phyloP scores from a whole-genome alignment of 1,140 invertebrate species.

The Drosophila lowei region DNA sequence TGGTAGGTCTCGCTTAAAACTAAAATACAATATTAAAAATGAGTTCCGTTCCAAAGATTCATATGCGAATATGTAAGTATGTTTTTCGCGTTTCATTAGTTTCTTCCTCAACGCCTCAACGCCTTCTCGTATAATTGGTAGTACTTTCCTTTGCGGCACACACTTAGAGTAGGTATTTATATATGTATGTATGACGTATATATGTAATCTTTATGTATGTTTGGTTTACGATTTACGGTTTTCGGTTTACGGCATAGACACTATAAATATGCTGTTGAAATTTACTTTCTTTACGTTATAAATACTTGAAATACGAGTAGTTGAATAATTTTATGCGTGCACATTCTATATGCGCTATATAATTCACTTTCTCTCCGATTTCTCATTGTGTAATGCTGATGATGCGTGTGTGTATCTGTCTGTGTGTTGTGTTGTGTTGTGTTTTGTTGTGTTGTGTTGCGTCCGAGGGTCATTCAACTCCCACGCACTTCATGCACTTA shows the following conservation, averaged over 20 bases:
- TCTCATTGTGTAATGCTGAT: conserved; percentile 14
- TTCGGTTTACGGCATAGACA: conserved; percentile 36
- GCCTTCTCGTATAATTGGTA: conserved; percentile 24
- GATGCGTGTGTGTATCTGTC: conserved; percentile 35
- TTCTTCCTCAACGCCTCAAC: background rate
- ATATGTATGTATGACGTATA: conserved; percentile 20
- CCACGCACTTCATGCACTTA: conserved; percentile 65
- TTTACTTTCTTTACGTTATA: conserved; percentile 42
- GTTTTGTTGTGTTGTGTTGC: conserved; percentile 12
- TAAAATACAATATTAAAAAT: conserved; percentile 74
- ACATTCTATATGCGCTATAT: conserved; percentile 39
- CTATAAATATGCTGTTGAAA: conserved; percentile 35
- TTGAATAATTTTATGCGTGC: conserved; percentile 60
- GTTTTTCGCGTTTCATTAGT: conserved; percentile 15
- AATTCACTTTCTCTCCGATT: conserved; percentile 16
- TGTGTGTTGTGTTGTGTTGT: too few relatives aligned
- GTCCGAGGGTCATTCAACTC: conserved; percentile 70
- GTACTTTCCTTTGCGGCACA: conserved; percentile 42
- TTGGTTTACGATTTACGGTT: conserved; percentile 16
- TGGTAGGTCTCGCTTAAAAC: conserved; percentile 60
- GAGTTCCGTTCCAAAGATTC: conserved; percentile 58
- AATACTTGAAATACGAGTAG: conserved; percentile 69
- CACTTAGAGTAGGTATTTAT: conserved; percentile 45
- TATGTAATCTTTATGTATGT: conserved; percentile 30
- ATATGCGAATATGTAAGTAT: conserved; percentile 39